A percentile compares a stretch with the other conserved stretches of the same genome.
These are phyloP conservation scores for Gymnothorax reevesii DNA, from an alignment of 2,797 vertebrate genomes.

Conservation along the genomic window DNA sequence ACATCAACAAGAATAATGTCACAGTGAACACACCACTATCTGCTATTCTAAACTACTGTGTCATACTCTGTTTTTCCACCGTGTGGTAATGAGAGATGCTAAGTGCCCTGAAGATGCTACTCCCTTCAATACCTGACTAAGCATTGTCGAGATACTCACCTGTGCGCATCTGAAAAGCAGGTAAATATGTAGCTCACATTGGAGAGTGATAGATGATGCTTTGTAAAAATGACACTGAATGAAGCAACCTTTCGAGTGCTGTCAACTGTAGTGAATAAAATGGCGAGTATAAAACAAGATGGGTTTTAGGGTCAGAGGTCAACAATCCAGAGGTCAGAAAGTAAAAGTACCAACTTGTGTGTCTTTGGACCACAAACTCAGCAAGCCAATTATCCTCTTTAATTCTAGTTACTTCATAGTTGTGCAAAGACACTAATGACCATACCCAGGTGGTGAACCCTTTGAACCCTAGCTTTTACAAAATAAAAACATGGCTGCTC, in stretches of 20 bases:
- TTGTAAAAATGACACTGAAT: neutral
- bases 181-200: neutral
- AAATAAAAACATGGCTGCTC: too few species aligned
- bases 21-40: neutral
- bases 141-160: neutral
- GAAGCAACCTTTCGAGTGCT: neutral
- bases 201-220: neutral
- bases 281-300: neutral
- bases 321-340: too few species aligned
- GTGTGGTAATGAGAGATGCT: neutral
- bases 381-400: too few species aligned
- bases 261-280: neutral
- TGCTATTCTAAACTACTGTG: neutral
- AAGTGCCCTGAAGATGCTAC: neutral
- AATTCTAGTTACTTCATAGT: too few species aligned
- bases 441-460: too few species aligned
- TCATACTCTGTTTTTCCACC: neutral
- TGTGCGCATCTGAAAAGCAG: neutral
- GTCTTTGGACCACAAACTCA: too few species aligned
- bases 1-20: neutral
- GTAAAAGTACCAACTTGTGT: too few species aligned
- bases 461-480: too few species aligned
- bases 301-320: too few species aligned
- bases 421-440: too few species aligned
- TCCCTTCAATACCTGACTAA: neutral